phyloP scores from a whole-genome alignment of 2,797 vertebrate genomes.

The Poecilia gillii region DNA sequence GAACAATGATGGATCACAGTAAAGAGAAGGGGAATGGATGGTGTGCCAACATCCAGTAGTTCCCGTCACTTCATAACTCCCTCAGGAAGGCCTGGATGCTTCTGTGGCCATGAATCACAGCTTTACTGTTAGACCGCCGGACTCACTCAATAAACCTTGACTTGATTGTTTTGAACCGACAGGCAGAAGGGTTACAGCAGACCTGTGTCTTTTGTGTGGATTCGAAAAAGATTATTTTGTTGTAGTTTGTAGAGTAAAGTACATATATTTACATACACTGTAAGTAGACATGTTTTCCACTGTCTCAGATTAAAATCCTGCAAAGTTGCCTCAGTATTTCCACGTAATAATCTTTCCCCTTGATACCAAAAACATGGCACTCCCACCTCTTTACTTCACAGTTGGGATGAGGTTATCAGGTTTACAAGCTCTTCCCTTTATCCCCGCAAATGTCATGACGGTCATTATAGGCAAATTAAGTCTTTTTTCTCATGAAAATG shows the following conservation, averaged over 20 bases:
- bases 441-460: background rate
- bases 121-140: slow-evolving; percentile 36
- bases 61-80: slow-evolving; percentile 44
- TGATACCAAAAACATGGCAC: background rate
- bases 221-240: background rate
- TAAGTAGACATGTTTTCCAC: background rate
- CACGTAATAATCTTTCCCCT: background rate
- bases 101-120: slow-evolving; percentile 22
- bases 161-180: slow-evolving; percentile 30
- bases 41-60: slow-evolving; percentile 36
- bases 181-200: slow-evolving; percentile 18
- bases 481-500: background rate
- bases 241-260: background rate
- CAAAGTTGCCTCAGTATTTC: background rate
- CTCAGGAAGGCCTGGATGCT: slow-evolving; percentile 21
- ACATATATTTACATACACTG: background rate
- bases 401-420: background rate
- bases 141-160: slow-evolving; percentile 39
- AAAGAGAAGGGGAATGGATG: slow-evolving; percentile 28
- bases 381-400: background rate
- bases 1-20: slow-evolving; percentile 2
- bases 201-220: slow-evolving; percentile 7
- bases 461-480: background rate
- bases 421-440: background rate
- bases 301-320: background rate